Percentiles rank a stretch among this genome's conserved stretches.
phyloP scores from a whole-genome alignment of 2,113 vertebrate genomes.

The Lathamus discolor region DNA sequence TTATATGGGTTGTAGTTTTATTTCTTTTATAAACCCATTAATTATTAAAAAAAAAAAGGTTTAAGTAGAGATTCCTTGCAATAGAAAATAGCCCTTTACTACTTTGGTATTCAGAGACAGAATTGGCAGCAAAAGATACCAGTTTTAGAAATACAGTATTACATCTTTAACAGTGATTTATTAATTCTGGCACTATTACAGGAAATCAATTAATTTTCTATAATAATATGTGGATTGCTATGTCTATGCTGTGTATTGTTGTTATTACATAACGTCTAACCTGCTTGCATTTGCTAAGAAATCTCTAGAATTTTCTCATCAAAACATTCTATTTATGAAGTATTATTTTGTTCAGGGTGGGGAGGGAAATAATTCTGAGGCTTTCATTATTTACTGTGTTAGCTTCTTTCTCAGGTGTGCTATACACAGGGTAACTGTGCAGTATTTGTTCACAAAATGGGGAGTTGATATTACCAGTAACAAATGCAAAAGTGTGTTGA shows the following conservation, averaged over 20 bases:
- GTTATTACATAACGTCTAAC: not conserved
- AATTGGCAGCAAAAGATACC: not conserved
- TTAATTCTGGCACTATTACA: not conserved
- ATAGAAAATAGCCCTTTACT: not conserved
- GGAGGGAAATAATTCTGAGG: not conserved
- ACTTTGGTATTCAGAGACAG: not conserved
- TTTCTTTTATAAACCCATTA: not conserved
- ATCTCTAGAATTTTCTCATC: not conserved
- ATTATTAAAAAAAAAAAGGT: not conserved
- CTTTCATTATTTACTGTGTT: not conserved
- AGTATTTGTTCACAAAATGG: not conserved
- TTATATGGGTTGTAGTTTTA: not conserved
- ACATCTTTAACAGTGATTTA: not conserved
- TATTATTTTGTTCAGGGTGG: not conserved
- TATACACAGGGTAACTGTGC: not conserved
- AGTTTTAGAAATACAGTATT: not conserved
- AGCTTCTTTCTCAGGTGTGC: not conserved
- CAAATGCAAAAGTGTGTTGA: not conserved
- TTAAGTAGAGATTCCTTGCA: not conserved
- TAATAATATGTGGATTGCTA: not conserved
- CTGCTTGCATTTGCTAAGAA: not conserved
- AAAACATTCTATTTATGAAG: not conserved
- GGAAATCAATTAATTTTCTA: slow-evolving; percentile 9
- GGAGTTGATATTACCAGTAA: not conserved
- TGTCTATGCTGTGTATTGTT: not conserved